These are phyloP conservation scores for Hepsetus odoe DNA, from an alignment of 2,113 vertebrate genomes.

Conservation along the genomic window DNA sequence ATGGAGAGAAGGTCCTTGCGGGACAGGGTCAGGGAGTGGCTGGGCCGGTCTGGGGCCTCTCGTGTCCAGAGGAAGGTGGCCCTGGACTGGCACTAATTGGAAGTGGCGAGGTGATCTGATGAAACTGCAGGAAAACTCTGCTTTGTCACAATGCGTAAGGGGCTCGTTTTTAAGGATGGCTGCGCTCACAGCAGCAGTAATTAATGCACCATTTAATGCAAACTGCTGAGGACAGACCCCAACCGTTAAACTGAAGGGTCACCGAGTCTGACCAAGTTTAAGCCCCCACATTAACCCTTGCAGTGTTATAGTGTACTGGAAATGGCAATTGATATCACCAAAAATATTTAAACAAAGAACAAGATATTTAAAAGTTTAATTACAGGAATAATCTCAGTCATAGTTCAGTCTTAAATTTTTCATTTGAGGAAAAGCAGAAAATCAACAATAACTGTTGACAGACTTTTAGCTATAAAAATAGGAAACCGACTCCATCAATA, in stretches of 20 bases:
- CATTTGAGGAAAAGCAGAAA: background rate
- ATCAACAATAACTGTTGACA: constrained; percentile 18
- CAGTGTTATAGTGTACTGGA: background rate
- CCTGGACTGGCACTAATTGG: constrained; percentile 61
- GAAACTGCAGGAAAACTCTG: constrained; percentile 68
- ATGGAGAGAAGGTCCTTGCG: constrained; percentile 49
- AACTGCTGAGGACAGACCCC: constrained; percentile 53
- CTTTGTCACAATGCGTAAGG: constrained; percentile 74
- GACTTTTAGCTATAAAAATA: constrained; percentile 23
- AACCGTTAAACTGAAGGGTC: constrained; percentile 44
- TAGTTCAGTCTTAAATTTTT: background rate
- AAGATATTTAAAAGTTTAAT: background rate
- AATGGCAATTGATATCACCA: background rate
- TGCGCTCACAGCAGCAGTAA: constrained; percentile 63
- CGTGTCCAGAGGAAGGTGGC: constrained; percentile 35
- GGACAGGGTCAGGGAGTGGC: constrained; percentile 43
- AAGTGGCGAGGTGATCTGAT: constrained; percentile 72
- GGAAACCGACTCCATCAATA: constrained; percentile 46
- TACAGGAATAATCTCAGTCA: constrained; percentile 13
- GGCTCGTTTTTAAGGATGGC: constrained; percentile 62
- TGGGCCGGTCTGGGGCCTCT: constrained; percentile 7
- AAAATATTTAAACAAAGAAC: too few relatives aligned
- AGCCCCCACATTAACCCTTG: background rate
- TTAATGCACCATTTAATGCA: constrained; percentile 60
- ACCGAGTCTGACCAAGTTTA: constrained; percentile 9